Evolutionary conservation across 1,140 invertebrate genomes (phyloP).

Genomic region (Neodiprion pinetum): DNA sequence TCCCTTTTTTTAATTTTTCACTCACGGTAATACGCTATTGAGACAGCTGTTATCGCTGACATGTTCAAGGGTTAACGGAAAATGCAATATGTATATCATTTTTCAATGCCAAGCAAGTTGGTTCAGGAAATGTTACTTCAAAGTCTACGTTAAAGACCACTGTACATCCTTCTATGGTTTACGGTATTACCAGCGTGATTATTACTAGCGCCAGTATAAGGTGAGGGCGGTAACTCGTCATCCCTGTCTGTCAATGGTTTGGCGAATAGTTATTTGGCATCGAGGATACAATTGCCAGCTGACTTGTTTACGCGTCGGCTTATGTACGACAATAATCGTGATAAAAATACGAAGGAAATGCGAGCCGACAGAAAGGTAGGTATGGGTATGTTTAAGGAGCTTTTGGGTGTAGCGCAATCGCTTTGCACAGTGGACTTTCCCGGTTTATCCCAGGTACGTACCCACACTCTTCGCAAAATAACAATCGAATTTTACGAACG

Average conservation of each 20-base stretch:
- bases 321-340: background rate
- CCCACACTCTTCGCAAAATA: background rate
- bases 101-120: too few relatives aligned
- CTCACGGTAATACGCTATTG: too few relatives aligned
- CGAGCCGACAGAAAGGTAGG: background rate
- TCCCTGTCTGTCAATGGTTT: background rate
- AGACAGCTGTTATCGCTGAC: too few relatives aligned
- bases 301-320: background rate
- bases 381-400: background rate
- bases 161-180: too few relatives aligned
- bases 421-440: slow-evolving; percentile 1
- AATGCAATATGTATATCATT: too few relatives aligned
- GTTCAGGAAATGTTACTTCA: too few relatives aligned
- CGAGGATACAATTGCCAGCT: background rate
- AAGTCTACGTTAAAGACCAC: too few relatives aligned
- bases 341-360: background rate
- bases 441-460: background rate
- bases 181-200: too few relatives aligned
- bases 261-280: background rate
- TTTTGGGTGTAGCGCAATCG: background rate
- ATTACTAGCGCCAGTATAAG: too few relatives aligned
- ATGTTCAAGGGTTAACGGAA: too few relatives aligned
- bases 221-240: background rate
- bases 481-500: too few relatives aligned
- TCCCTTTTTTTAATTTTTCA: too few relatives aligned